These are phyloP conservation scores for Scaptomyza caliginosa DNA, from an alignment of 2,888 invertebrate species.

Conservation along the genomic window DNA sequence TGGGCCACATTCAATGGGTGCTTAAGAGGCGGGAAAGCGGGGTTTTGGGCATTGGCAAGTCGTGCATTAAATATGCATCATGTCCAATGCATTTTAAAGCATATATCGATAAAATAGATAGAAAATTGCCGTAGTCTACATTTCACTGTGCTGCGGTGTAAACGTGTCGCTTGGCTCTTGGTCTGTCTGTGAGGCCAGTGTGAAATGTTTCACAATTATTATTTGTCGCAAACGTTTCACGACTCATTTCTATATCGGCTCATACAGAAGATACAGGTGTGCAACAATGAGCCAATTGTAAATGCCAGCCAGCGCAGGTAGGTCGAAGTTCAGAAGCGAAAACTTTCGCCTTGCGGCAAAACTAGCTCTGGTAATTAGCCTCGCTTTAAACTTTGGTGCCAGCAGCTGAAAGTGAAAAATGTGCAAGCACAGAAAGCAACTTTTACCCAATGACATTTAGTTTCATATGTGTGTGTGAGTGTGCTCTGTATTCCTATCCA, in stretches of 20 bases:
- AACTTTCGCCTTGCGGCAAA: constrained; percentile 45
- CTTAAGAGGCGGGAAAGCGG: not conserved
- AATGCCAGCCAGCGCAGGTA: constrained; percentile 56
- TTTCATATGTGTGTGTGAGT: not conserved
- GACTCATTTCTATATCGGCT: constrained; percentile 69
- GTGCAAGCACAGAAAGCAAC: constrained; percentile 31
- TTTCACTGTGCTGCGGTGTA: constrained; percentile 29
- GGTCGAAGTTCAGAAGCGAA: constrained; percentile 48
- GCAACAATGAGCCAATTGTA: constrained; percentile 66
- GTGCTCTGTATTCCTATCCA: constrained; percentile 9
- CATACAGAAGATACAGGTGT: constrained; percentile 69
- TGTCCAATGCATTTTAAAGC: constrained; percentile 72
- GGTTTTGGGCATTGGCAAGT: constrained; percentile 33
- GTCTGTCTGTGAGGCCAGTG: not conserved
- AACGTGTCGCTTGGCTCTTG: constrained; percentile 35
- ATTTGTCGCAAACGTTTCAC: constrained; percentile 60
- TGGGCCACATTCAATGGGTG: constrained; percentile 13
- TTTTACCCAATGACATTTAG: constrained; percentile 65
- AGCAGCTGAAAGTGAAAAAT: constrained; percentile 61
- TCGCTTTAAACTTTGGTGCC: constrained; percentile 45
- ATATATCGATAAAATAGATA: constrained; percentile 75
- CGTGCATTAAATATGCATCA: constrained; percentile 71
- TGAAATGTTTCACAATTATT: constrained; percentile 69
- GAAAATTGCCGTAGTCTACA: constrained; percentile 34
- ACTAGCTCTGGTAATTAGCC: constrained; percentile 59